Conservation (phyloP, 2,888 invertebrate genomes). For the Ptychoptera albimana region DNA sequence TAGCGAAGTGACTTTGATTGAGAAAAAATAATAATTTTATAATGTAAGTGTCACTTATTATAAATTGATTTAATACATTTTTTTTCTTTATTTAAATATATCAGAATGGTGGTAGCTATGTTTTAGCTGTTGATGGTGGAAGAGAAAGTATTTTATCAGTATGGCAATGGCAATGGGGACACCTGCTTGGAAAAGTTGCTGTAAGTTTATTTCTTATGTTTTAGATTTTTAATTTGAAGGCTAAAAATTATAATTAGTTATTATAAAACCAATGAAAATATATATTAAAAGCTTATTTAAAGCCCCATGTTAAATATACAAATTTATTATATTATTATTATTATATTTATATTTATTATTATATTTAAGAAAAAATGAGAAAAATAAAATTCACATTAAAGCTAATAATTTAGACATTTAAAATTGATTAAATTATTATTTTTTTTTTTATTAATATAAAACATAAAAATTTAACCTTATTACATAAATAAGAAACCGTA, state of each 20-base stretch:
- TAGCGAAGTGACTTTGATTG: background rate
- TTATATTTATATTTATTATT: background rate
- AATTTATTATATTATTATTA: background rate
- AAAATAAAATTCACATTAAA: background rate
- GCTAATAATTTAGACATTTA: background rate
- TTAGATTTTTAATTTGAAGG: too few relatives aligned
- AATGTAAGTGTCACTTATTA: slow-evolving; percentile 6
- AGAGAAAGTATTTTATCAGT: slow-evolving; percentile 80
- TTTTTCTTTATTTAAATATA: slow-evolving; percentile 13
- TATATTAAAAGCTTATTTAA: too few relatives aligned
- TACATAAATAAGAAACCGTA: too few relatives aligned
- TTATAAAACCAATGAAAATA: too few relatives aligned
- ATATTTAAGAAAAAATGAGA: too few relatives aligned
- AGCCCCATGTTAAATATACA: too few relatives aligned
- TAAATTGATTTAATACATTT: background rate
- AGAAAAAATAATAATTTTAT: slow-evolving; percentile 1
- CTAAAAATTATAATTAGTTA: too few relatives aligned
- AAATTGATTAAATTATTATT: too few relatives aligned
- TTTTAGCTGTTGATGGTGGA: slow-evolving; percentile 77
- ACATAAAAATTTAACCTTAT: too few relatives aligned
- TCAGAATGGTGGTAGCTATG: slow-evolving; percentile 80
- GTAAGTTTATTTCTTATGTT: slow-evolving; percentile 38
- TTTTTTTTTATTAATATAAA: background rate
- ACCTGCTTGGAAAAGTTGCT: slow-evolving; percentile 83
- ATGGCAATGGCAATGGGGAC: slow-evolving; percentile 93